Percentiles rank a stretch among this genome's conserved stretches.
Evolutionary conservation across 2,797 vertebrate genomes (phyloP).

Genomic region (Chanos chanos): DNA sequence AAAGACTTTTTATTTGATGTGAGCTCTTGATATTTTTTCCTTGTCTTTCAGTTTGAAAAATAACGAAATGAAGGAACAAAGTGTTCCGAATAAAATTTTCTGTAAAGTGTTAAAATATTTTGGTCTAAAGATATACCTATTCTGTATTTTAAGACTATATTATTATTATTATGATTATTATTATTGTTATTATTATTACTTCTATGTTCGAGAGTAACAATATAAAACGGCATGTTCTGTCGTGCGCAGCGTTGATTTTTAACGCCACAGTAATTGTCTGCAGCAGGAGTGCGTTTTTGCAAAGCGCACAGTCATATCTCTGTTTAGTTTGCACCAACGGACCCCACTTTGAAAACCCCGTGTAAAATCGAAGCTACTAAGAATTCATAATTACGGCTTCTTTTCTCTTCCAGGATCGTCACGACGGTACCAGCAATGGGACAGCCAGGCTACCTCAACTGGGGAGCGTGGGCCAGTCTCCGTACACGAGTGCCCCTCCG

Average conservation of each 20-base stretch:
- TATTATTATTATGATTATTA: not conserved
- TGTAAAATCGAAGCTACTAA: conserved; percentile 1
- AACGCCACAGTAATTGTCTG: too few relatives aligned
- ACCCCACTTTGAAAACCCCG: too few relatives aligned
- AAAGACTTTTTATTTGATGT: conserved; percentile 6
- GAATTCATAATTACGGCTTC: not conserved
- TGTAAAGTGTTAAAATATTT: not conserved
- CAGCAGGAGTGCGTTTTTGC: too few relatives aligned
- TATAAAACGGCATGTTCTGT: too few relatives aligned
- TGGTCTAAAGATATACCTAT: not conserved
- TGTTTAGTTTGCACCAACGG: too few relatives aligned
- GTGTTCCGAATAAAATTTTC: not conserved
- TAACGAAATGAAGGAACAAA: not conserved
- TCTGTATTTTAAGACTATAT: not conserved
- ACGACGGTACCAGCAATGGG: conserved; percentile 95
- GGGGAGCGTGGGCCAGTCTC: conserved; percentile 95
- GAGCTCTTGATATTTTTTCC: not conserved
- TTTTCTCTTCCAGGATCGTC: conserved; percentile 78
- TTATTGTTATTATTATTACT: not conserved
- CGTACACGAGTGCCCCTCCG: conserved; percentile 92
- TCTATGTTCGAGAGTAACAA: too few relatives aligned
- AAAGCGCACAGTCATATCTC: too few relatives aligned
- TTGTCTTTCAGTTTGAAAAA: not conserved
- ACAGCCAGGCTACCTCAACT: conserved; percentile 94
- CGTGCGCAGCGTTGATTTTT: too few relatives aligned